Base-by-base conservation (phyloP, 2,888 invertebrate species). In the Diarsia brunnea region DNA sequence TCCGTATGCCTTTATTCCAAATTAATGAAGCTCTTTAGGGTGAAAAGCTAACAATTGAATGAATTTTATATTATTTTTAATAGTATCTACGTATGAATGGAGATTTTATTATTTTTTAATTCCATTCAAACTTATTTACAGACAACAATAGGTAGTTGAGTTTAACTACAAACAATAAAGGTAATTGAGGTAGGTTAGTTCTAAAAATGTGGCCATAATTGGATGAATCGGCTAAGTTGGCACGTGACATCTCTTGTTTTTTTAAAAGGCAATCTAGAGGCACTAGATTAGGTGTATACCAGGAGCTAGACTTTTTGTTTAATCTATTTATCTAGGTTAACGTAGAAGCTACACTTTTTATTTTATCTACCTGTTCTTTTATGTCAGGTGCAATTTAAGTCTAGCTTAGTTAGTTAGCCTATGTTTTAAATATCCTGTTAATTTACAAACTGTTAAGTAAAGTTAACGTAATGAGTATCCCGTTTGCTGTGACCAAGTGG, bases 191-290 rank as follows among this genome's bases (percentile, higher is more conserved):
- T 47, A 67, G 76, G 67, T 47, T 43, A 53, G 47, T 64, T 70
- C 19, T 51, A 77, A 69, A 82, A 81, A 72, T 69, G 47, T 47
- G 65, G 43, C 68, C 64, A 19, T 69, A 65, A 77, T 65, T 63
- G 67, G 12, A 49, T 38, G 66, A 75, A 75, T 70, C 70, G 76
- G 58, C 21, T 60, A 10, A 64, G 27, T 71, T 71, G 82, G 61
- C 82, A 61, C 65, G 49, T 45, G 43, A 14, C n/a, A 55, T 0
- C 55, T 24, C 19, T 65, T 49, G 69, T 60, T 51, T 69, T 58
- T 81, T 60, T 68, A 31, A 71, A 31, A 75, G 64, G 19, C 55
- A 63, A 67, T 67, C 24, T 51, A 47, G 51, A 53, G 61, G 38
- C 16, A 51, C n/a, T 80, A n/a, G 53, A 38, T 58, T 55, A 31